phyloP scores from a whole-genome alignment of 2,797 vertebrate genomes.

The Sarcoramphus papa region DNA sequence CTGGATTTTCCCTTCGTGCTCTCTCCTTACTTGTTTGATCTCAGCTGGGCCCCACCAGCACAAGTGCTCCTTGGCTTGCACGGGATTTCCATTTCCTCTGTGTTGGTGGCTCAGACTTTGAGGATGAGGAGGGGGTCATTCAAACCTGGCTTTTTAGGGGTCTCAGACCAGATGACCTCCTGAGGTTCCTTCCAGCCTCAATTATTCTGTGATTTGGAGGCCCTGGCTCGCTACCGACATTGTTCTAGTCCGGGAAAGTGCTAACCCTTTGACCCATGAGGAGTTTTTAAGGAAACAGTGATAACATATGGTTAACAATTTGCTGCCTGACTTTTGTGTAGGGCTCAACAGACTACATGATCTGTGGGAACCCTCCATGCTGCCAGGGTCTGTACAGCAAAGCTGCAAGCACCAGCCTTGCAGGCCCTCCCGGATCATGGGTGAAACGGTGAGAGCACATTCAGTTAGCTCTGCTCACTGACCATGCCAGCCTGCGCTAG shows the following conservation, averaged over 20 bases:
- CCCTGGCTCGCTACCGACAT: background rate
- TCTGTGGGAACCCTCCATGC: background rate
- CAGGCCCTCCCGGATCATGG: accelerated
- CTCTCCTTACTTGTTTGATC: background rate
- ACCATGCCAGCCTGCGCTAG: background rate
- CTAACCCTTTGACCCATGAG: background rate
- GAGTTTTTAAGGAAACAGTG: background rate
- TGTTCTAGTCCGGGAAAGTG: background rate
- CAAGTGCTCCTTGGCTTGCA: background rate
- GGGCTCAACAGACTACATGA: background rate
- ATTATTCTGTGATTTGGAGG: background rate
- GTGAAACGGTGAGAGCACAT: background rate
- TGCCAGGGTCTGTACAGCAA: background rate
- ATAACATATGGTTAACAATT: background rate
- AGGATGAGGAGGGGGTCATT: background rate
- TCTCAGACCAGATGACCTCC: background rate
- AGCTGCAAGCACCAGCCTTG: background rate
- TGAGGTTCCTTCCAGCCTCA: background rate
- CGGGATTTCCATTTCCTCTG: background rate
- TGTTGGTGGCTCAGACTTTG: background rate
- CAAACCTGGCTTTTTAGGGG: background rate
- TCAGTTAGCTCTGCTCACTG: background rate
- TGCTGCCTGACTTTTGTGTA: background rate
- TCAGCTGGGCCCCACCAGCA: background rate
- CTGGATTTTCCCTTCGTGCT: background rate